Percentiles rank a stretch among this genome's conserved stretches.
phyloP scores from a whole-genome alignment of 2,888 invertebrate species.

The Leistus spinibarbis region DNA sequence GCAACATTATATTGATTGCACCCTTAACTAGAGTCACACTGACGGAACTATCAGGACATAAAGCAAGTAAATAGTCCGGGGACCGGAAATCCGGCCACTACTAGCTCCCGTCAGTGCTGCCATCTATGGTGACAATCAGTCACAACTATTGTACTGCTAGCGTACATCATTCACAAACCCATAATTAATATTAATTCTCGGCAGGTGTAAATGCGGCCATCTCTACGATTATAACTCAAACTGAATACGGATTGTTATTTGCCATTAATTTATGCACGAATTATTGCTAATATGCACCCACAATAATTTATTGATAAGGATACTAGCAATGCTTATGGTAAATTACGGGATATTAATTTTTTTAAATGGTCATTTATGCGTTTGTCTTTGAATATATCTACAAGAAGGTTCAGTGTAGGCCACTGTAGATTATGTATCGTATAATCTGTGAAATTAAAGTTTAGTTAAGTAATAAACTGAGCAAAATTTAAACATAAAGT shows the following conservation, averaged over 20 bases:
- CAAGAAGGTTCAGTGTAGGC: no score
- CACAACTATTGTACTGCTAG: conserved; percentile 7
- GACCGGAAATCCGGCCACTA: conserved; percentile 23
- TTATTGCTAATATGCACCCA: no score
- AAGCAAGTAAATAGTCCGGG: background rate
- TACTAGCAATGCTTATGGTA: no score
- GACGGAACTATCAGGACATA: background rate
- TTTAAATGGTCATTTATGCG: no score
- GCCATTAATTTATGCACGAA: background rate
- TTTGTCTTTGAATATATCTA: no score
- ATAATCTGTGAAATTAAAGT: no score
- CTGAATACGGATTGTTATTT: background rate
- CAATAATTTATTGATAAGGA: no score
- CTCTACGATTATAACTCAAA: no score
- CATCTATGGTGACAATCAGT: conserved; percentile 24
- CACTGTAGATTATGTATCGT: no score
- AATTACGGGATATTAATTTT: no score
- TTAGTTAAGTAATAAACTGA: no score
- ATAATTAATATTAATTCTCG: conserved; percentile 34
- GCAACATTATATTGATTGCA: background rate
- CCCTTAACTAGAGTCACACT: background rate
- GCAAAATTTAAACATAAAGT: background rate
- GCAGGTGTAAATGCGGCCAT: conserved; percentile 27
- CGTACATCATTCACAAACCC: conserved; percentile 21
- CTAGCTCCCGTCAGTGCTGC: conserved; percentile 16